Percentiles rank a stretch among this genome's conserved stretches.
Conservation (phyloP, 2,113 vertebrate genomes). For the Butastur rufipennis region DNA sequence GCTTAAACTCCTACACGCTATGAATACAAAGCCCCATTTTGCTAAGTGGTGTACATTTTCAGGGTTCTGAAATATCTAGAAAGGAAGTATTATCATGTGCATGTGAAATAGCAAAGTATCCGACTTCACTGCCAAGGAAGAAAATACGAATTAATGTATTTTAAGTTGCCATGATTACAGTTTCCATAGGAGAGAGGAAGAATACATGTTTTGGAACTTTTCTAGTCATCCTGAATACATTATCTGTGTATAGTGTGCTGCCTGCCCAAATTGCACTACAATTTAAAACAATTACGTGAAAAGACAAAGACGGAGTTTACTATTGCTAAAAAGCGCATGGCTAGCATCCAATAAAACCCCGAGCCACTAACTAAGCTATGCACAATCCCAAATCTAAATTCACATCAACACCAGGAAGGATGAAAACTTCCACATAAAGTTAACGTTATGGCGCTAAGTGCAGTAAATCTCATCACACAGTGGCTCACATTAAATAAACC, state of each 20-base stretch:
- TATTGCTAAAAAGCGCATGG: background rate
- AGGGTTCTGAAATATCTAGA: background rate
- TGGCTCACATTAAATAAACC: background rate
- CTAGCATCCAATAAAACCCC: background rate
- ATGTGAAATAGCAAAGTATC: background rate
- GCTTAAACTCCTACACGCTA: background rate
- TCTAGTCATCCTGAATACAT: background rate
- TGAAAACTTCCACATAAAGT: background rate
- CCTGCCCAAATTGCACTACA: background rate
- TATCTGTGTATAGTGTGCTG: background rate
- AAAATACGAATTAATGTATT: background rate
- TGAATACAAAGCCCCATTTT: background rate
- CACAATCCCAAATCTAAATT: background rate
- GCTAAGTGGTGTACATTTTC: background rate
- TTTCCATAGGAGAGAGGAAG: background rate
- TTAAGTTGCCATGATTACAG: background rate
- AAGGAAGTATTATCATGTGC: background rate
- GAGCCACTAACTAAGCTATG: background rate
- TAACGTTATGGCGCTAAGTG: fast-evolving
- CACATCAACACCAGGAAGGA: background rate
- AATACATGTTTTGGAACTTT: background rate
- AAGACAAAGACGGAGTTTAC: background rate
- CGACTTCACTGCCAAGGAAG: background rate
- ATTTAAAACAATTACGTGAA: background rate
- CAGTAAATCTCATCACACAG: background rate